Conservation (phyloP, 1,140 invertebrate species). For the Drosophila oshimai region DNA sequence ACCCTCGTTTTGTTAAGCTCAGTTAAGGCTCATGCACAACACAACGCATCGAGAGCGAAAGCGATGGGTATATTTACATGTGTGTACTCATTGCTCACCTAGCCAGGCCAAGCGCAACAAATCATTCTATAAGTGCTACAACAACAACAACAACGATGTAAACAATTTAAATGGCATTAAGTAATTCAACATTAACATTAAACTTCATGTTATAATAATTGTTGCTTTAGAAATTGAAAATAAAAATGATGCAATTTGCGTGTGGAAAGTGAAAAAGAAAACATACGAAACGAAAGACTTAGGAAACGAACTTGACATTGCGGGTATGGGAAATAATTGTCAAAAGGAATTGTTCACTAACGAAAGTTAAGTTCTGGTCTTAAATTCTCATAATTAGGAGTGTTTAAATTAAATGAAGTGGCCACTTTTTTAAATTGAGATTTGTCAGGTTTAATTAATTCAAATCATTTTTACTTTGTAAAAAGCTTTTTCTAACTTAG, state of each 20-base stretch:
- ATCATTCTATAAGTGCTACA: slow-evolving; percentile 64
- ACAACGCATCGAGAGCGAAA: slow-evolving; percentile 39
- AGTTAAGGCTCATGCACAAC: too few relatives aligned
- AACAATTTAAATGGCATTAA: slow-evolving; percentile 68
- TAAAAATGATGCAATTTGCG: slow-evolving; percentile 21
- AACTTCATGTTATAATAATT: slow-evolving; percentile 36
- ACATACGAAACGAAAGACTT: slow-evolving; percentile 64
- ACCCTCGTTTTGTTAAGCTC: slow-evolving; percentile 59
- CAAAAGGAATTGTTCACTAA: not conserved
- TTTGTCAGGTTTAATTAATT: too few relatives aligned
- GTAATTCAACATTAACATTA: slow-evolving; percentile 60
- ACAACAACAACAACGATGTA: slow-evolving; percentile 18
- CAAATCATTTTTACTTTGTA: too few relatives aligned
- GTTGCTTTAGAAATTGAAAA: slow-evolving; percentile 19
- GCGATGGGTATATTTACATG: slow-evolving; percentile 12
- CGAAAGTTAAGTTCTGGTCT: not conserved
- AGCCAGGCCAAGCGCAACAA: slow-evolving; percentile 65
- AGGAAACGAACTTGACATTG: slow-evolving; percentile 67
- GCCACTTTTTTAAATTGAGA: too few relatives aligned
- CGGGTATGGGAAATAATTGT: not conserved
- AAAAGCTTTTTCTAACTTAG: too few relatives aligned
- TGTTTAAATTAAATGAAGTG: too few relatives aligned
- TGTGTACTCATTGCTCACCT: slow-evolving; percentile 13
- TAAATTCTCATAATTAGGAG: too few relatives aligned
- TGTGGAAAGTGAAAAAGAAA: not conserved